Evolutionary conservation across 1,140 invertebrate species (phyloP), one percentile per base, ranked within the genome.

Genomic region (Cotesia chilonis): DNA sequence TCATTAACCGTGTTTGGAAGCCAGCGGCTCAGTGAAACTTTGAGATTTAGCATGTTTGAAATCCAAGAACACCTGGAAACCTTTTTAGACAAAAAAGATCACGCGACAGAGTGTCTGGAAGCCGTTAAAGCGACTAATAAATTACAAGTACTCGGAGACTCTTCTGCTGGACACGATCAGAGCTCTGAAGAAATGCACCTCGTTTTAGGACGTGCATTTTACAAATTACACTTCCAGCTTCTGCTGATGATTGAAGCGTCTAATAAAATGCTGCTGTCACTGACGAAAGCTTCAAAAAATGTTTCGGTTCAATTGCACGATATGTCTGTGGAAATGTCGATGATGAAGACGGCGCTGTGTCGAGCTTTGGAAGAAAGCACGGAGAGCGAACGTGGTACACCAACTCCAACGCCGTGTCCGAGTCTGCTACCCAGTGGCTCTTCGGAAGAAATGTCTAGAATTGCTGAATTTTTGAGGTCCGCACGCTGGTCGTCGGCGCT

Each of bases 61-160:
- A 92, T 98, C 54, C 94, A 96, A 77, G 96, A 98, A 83, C 96
- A 98, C 86, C 90, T 97, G 75, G 96, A 98, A 82, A 98, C 95
- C 0, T 98, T 96, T 81, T 91, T 96, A 74, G 96, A 98, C 84
- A 92, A 94, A 71, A 93, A 94, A 76, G 96, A 98, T 81, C 95
- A 96, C 78, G 93, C 94, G 1, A 89, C 94, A 41, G 94, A 97
- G 92, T 93, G 92, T 80, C 80, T 94, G 67, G 92, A 94, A 79
- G 88, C 89, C 1, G 90, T 94, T 0, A 94, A 94, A 83, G 90
- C 92, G 9, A 90, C 91, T 1, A 88, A 91, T 38, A 95, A 95
- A 82, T 85, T 94, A 14, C 92, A 94, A 76, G 87, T 91, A 0
- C 86, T 94, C 6, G 91, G 91, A 28, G 92, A 91, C 28, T 89